Conservation (phyloP, 2,797 vertebrate genomes). For the Chrysocyon brachyurus region DNA sequence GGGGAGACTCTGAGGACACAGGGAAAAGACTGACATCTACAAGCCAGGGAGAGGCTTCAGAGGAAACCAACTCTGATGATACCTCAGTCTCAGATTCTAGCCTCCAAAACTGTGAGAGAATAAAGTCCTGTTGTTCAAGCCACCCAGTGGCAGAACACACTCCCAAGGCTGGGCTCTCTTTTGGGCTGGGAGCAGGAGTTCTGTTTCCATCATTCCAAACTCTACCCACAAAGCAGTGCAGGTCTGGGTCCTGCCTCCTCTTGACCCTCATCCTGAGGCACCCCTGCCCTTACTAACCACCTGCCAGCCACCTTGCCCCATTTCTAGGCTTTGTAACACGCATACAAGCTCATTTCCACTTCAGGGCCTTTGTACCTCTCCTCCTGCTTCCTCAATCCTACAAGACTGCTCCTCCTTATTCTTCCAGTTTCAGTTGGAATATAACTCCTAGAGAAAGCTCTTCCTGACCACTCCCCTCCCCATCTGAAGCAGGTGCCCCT, state of each 20-base stretch:
- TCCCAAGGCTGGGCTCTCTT: not conserved
- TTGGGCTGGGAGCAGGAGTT: not conserved
- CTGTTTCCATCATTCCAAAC: not conserved
- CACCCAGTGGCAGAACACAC: not conserved
- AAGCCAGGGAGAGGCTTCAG: not conserved
- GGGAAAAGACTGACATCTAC: not conserved
- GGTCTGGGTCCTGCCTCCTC: not conserved
- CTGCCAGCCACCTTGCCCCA: not conserved
- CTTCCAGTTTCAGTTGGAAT: not conserved
- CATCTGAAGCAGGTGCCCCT: not conserved
- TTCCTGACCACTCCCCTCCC: not conserved
- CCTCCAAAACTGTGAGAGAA: not conserved
- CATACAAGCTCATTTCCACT: not conserved
- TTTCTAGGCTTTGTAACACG: not conserved
- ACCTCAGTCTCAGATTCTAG: not conserved
- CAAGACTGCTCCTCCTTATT: not conserved
- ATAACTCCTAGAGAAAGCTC: not conserved
- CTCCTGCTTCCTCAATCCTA: not conserved
- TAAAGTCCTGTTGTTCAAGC: not conserved
- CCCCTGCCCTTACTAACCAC: not conserved
- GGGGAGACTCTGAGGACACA: not conserved
- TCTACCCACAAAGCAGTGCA: not conserved
- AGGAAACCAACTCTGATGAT: not conserved
- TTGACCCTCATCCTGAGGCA: not conserved
- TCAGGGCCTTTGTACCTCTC: not conserved